phyloP scores from a whole-genome alignment of 2,888 invertebrate genomes.

The Ditula angustiorana region DNA sequence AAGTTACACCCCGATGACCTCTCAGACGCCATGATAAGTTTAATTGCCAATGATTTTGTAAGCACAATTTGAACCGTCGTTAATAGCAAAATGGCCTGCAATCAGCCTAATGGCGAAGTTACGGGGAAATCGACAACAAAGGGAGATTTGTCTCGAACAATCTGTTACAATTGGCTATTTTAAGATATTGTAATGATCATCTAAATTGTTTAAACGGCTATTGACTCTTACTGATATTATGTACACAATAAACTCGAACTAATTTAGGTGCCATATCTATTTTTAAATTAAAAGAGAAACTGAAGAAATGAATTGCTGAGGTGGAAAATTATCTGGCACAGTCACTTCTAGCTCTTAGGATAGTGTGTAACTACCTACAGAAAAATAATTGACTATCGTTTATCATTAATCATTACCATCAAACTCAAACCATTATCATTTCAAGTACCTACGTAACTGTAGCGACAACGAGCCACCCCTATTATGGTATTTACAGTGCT shows the following conservation, averaged over 20 bases:
- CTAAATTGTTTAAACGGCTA: conserved; percentile 14
- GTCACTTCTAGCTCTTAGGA: no score
- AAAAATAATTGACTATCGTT: no score
- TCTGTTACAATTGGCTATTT: conserved; percentile 31
- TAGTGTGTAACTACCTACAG: no score
- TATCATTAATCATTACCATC: no score
- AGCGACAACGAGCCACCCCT: no score
- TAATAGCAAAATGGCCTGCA: conserved; percentile 59
- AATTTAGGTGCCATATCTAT: no score
- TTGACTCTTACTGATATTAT: not conserved
- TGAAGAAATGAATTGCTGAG: not conserved
- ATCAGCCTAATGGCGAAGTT: conserved; percentile 59
- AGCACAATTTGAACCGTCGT: conserved; percentile 54
- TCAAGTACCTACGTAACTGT: no score
- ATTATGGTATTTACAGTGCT: no score
- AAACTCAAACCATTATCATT: no score
- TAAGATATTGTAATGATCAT: conserved; percentile 23
- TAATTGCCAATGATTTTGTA: conserved; percentile 51
- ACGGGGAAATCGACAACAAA: conserved; percentile 44
- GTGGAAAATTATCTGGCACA: no score
- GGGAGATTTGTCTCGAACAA: conserved; percentile 36
- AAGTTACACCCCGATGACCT: conserved; percentile 26
- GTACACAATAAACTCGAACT: not conserved
- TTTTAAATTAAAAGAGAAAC: not conserved
- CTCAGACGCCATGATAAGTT: conserved; percentile 36